Base-by-base conservation (phyloP, 2,113 vertebrate species). In the Labeo rohita region DNA sequence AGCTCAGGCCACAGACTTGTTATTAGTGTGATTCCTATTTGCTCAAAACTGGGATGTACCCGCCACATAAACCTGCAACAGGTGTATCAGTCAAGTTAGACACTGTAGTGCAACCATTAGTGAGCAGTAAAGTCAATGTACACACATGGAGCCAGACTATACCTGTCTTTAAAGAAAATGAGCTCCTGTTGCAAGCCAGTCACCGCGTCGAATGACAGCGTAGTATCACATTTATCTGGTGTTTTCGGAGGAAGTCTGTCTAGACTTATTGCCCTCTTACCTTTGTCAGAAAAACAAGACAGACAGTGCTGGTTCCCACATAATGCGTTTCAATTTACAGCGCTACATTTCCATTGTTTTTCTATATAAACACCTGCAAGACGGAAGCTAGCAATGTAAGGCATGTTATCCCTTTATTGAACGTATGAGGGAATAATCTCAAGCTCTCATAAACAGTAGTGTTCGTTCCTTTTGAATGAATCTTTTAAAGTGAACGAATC, bases 161-260 rank as follows among this genome's bases (percentile, higher is more conserved):
- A 93, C 93, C 92, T 92, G 79, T 93, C 91, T 91, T 94, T 94
- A 72, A 94, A 94, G 85, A 93, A 93, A 70, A 94, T 10, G 2
- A 93, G 16, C 81, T 94, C 93, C 49, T 93, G 91, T 28, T 93
- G 92, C 47, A 94, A 49, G 47, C 86, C 63, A 85, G 90, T 85
- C 0, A 92, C 91, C 1, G 92, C 94, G 13, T 94, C 93, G 65
- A 93, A 94, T 16, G 93, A 92, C 85, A 94, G 87, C 56, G 88
- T 84, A 16, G 80, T 89, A 84, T 94, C 92, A 91, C 93, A 93
- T 87, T 93, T 93, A 13, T 92, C 83, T 3, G 94, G 93, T 9
- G 94, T 93, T 87, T 49, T 92, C 2, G 91, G 93, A 66, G 92
- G 93, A 54, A 90, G 90, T 0, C 83, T 89, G 63, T 89, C 89